Base-by-base conservation (phyloP, 2,113 vertebrate species). In the Rutilus rutilus region DNA sequence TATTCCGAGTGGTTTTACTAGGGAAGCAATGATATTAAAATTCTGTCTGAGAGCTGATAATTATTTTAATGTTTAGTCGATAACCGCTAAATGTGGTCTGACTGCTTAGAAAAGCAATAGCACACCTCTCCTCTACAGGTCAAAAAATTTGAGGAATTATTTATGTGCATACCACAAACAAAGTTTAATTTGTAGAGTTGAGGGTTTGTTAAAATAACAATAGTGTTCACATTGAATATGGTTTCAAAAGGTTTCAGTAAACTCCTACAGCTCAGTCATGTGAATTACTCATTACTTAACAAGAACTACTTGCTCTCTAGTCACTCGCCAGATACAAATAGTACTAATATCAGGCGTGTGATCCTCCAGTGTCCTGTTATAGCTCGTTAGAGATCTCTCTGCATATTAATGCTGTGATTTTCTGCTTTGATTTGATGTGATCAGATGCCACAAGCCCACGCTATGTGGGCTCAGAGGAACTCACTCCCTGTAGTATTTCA, bases 371-470 rank as follows among this genome's bases (percentile, higher is more conserved):
- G 67, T 45, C 47, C 47, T 36, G 23, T 33, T 83, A 3, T 73
- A 65, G 83, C 52, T 83, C 54, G 62, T 74, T 45, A 71, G 23
- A 30, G 27, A 30, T 78, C 52, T 57, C 79, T 85, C 36, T 71
- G 47, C 59, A 82, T 82, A 52, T 86, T 45, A 77, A 81, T 85
- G 71, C 25, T 78, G 52, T 52, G 9, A 39, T 25, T 85, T 82
- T 88, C 52, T 79, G 67, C 27, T 64, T 86, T 83, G 77, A 86
- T 83, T 86, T 62, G 62, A 9, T 60, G 21, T 86, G 84, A 77
- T 52, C 67, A 50, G 23, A 59, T 71, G 78, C 80, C 77, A 79
- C 64, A 82, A 88, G 25, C 84, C 79, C 83, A 78, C 79, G 14
- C 21, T 57, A 69, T 30, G 74, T 86, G 59, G 62, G 65, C 64